phyloP scores from a whole-genome alignment of 2,797 vertebrate genomes.

The Hippocampus kuda region DNA sequence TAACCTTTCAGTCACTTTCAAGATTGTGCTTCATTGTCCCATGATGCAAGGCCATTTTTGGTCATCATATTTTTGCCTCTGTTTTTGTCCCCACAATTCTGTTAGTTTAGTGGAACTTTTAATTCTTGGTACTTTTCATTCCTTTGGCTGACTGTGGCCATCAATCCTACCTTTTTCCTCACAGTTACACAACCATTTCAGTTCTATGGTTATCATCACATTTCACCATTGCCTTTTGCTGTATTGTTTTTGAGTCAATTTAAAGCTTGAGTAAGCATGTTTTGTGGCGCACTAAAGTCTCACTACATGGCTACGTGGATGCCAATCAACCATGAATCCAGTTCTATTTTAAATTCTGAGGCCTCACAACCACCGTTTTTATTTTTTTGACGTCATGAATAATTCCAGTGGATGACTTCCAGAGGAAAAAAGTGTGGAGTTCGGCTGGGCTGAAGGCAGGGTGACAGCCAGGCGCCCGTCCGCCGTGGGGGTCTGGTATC shows the following conservation, averaged over 20 bases:
- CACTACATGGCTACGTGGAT: slow-evolving; percentile 30
- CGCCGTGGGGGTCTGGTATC: slow-evolving; percentile 45
- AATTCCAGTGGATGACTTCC: slow-evolving; percentile 51
- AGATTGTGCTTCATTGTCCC: too few species aligned
- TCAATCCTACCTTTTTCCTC: background rate
- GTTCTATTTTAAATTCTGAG: slow-evolving; percentile 20
- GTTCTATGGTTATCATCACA: background rate
- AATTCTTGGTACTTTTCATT: background rate
- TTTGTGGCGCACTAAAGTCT: slow-evolving; percentile 5
- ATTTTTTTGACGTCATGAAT: slow-evolving; percentile 58
- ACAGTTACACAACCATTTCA: background rate
- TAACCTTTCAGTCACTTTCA: too few species aligned
- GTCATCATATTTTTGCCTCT: background rate
- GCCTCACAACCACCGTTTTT: slow-evolving; percentile 49
- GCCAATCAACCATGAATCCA: slow-evolving; percentile 44
- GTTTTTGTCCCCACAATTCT: background rate
- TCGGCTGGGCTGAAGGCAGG: slow-evolving; percentile 9
- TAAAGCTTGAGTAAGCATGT: background rate
- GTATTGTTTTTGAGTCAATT: background rate
- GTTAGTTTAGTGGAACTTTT: background rate
- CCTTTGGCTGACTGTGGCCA: background rate
- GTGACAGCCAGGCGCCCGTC: slow-evolving; percentile 44
- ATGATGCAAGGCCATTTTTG: too few species aligned
- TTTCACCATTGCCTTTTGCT: background rate
- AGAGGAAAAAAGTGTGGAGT: slow-evolving; percentile 24